Conservation (phyloP, 2,113 vertebrate species). For the Acrocephalus arundinaceus region DNA sequence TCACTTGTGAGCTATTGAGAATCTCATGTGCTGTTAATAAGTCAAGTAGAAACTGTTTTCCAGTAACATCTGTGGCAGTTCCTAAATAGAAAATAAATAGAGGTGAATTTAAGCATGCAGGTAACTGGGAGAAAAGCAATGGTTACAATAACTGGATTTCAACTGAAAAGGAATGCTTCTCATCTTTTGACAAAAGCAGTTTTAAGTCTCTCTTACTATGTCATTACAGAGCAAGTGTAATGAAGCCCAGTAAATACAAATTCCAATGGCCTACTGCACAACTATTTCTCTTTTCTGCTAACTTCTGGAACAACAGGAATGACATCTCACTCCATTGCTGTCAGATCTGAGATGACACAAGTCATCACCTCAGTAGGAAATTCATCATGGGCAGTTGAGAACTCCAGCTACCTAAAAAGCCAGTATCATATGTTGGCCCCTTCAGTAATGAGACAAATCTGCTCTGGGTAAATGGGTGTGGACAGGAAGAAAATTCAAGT, state of each 20-base stretch:
- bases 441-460: neutral
- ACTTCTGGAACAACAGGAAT: neutral
- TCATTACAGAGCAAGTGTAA: neutral
- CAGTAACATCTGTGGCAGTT: neutral
- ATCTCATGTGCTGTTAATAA: neutral
- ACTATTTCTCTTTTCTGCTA: neutral
- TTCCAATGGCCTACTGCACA: neutral
- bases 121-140: neutral
- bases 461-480: neutral
- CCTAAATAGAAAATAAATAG: neutral
- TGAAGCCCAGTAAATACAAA: neutral
- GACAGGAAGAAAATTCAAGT: neutral
- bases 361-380: neutral
- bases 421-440: neutral
- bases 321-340: neutral
- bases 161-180: slow-evolving; percentile 3
- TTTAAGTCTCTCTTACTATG: neutral
- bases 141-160: neutral
- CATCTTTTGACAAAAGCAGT: neutral
- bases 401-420: neutral
- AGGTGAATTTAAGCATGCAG: neutral
- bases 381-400: neutral
- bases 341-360: neutral
- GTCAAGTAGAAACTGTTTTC: neutral
- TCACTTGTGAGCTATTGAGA: neutral